Evolutionary conservation across 2,888 invertebrate species (phyloP).

Genomic region (Lasioglossum lativentre): DNA sequence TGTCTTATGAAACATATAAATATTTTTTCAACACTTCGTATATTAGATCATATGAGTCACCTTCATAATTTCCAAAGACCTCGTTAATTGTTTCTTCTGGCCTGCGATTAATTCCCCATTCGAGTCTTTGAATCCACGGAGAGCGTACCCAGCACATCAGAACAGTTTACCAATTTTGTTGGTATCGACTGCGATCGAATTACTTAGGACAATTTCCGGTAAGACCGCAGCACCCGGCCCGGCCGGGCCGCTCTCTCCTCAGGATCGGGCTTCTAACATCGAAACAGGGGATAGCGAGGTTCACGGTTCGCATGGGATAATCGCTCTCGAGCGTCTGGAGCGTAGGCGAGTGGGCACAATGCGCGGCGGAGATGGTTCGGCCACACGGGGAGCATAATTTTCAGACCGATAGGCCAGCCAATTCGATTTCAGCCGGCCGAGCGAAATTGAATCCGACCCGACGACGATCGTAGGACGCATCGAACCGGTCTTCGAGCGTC

Average conservation of each 20-base stretch:
- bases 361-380: background rate
- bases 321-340: conserved; percentile 15
- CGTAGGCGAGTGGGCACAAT: conserved; percentile 12
- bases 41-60: too few species aligned
- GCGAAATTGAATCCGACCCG: conserved; percentile 52
- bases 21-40: too few species aligned
- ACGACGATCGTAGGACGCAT: conserved; percentile 30
- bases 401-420: conserved; percentile 42
- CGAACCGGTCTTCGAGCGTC: conserved; percentile 42
- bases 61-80: too few species aligned
- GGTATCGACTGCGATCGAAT: background rate
- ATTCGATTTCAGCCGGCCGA: conserved; percentile 47
- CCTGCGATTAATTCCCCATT: background rate
- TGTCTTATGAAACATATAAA: too few species aligned
- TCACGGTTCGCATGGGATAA: background rate
- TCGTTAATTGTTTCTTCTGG: background rate
- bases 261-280: background rate
- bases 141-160: background rate
- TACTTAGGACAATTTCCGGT: conserved; percentile 1
- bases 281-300: background rate
- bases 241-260: background rate
- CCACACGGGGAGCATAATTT: conserved; percentile 51
- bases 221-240: background rate
- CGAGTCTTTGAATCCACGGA: background rate
- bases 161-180: background rate